Base-by-base conservation (phyloP, 2,797 vertebrate species). In the Centropyge bicolor region DNA sequence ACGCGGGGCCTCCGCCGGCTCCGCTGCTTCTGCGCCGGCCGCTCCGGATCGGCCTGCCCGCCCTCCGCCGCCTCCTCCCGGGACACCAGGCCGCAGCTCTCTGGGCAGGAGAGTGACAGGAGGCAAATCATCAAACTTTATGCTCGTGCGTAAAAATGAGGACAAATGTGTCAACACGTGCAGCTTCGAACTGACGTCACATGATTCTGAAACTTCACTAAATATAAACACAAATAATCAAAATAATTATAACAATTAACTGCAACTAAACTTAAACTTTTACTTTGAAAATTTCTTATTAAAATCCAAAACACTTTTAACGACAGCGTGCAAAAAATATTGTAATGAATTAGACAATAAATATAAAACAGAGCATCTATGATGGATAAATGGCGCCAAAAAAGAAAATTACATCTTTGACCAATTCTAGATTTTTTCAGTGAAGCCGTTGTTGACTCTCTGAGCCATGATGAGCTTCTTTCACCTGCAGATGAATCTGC, bases 1-100 rank as follows among this genome's bases (percentile, higher is more conserved):
- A 98, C 97, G 1, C 97, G 87, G 13, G 97, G 97, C 89, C 98
- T 96, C 94, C 97, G 93, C 51, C 97, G 95, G 88, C 95, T 97
- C 59, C 97, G 87, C 76, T 95, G 96, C 93, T 97, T 97, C 83
- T 80, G 87, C 68, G 6, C 72, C 35, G 97, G 96, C 81, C 96
- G 92, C 77, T 97, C 97, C 5, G 90, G 43, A 27, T 96, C 96
- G 5, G 85, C 92, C 41, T 91, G 89, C 12, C 94, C 95, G 83
- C 66, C 66, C 65, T 96, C 96, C 40, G 83, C 80, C 0, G 88
- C 81, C 46, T 92, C 89, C 6, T 96, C 96, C 76, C 96, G 95
- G 91, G 96, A 93, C 89, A 78, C 66, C 79, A 96, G 74, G 19
- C 80, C 92, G 74, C 96, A 96, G 86, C 62, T 94, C 88, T 97